Conservation (phyloP, 92 coral and sea anemone species). For the Phymanthus crucifer region DNA sequence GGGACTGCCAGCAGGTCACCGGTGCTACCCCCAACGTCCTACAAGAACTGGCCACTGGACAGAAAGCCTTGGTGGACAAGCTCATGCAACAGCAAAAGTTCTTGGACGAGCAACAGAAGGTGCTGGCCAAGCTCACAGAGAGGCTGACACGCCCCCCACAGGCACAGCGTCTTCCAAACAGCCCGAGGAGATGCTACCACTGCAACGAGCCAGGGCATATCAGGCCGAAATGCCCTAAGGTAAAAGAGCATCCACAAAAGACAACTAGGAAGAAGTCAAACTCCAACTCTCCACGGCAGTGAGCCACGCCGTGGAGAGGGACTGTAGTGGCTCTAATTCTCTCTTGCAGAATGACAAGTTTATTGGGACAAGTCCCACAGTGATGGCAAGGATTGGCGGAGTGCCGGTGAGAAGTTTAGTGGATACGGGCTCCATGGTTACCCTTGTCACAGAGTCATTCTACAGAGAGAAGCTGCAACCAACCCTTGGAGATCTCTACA, state of each 20-base stretch:
- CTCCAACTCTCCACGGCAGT: constrained; percentile 37
- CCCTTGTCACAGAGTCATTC: too few species aligned
- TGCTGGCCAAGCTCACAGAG: neutral
- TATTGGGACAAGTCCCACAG: too few species aligned
- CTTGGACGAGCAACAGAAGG: constrained; percentile 10
- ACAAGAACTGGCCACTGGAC: constrained; percentile 12
- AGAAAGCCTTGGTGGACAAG: constrained; percentile 35
- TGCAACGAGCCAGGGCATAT: neutral
- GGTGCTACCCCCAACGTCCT: too few species aligned
- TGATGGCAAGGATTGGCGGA: too few species aligned
- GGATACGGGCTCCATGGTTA: too few species aligned
- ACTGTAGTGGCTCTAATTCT: too few species aligned
- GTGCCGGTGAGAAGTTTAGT: too few species aligned
- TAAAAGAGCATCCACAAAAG: neutral
- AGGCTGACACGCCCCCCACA: neutral
- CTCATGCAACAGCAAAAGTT: constrained; percentile 27
- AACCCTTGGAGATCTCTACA: too few species aligned
- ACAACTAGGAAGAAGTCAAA: constrained; percentile 24
- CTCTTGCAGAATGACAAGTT: too few species aligned
- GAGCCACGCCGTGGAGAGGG: constrained; percentile 40
- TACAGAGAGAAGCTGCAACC: too few species aligned
- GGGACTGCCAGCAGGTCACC: too few species aligned
- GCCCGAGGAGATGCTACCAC: neutral
- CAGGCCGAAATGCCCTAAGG: neutral
- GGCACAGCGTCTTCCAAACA: neutral